Evolutionary conservation across 2,113 vertebrate genomes (phyloP), one percentile per base, ranked within the genome.

Genomic region (Amphiprion percula): DNA sequence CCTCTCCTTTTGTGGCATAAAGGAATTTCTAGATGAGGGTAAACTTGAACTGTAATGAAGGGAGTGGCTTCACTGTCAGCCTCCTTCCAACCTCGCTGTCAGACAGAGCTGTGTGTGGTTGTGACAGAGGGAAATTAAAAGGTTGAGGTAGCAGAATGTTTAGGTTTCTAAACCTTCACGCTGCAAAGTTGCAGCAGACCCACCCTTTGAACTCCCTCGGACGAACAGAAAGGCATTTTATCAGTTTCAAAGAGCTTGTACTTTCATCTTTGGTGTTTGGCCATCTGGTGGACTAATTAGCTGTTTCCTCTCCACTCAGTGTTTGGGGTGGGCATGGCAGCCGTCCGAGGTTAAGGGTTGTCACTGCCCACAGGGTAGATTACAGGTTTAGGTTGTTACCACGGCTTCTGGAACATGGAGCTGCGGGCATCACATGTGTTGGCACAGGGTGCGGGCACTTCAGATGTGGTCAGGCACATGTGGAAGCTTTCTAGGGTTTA

Each of bases 391-490:
- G 79, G 80, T 72, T 78, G 77, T 82, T 79, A 83, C 85, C 66
- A 55, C 33, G 59, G 84, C 88, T 91, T 72, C 85, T 90, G 89
- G 89, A 83, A 89, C 87, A 90, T 76, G 87, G 70, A 39, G 75
- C 88, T 91, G 90, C 39, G 89, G 92, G 85, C 88, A 65, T 74
- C 74, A 56, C 87, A 90, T 90, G 81, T 91, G 88, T 92, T 94
- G 93, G 92, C 90, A 90, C 80, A 69, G 62, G 80, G 86, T 83
- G 84, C 60, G 54, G 69, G 64, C 83, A 83, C 79, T 79, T 94
- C 68, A 86, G 91, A 95, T 93, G 94, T 94, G 93, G 93, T 88
- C 71, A 10, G 30, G 53, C 71, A 74, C 93, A 94, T 93, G 92
- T 94, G 93, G 93, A 94, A 94, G 86, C 86, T 78, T 88, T 95